These are phyloP conservation scores for Arge pagana DNA, from an alignment of 2,888 invertebrate genomes.

Conservation along the genomic window DNA sequence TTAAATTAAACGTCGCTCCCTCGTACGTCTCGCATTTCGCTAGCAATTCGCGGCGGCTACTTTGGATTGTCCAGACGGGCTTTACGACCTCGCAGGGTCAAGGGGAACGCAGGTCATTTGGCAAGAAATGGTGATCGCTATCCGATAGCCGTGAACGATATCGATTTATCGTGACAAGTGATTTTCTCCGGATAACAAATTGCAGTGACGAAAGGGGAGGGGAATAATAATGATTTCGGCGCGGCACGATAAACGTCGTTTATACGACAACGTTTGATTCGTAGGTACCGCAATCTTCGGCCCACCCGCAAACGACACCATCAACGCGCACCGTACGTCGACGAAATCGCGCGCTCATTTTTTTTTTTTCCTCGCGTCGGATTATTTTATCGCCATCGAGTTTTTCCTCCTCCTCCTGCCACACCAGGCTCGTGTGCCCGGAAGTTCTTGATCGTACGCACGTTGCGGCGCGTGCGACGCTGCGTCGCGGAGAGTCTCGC, in stretches of 20 bases:
- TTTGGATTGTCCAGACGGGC: not conserved
- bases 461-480: too few relatives aligned
- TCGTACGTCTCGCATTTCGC: not conserved
- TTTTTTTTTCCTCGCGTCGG: too few relatives aligned
- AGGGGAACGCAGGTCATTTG: slow-evolving; percentile 7
- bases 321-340: too few relatives aligned
- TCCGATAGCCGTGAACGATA: not conserved
- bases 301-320: too few relatives aligned
- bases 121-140: slow-evolving; percentile 9
- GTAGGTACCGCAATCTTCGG: too few relatives aligned
- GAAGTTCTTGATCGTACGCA: too few relatives aligned
- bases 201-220: not conserved
- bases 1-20: slow-evolving; percentile 6
- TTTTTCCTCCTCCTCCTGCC: too few relatives aligned
- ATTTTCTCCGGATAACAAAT: not conserved
- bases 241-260: too few relatives aligned
- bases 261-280: too few relatives aligned
- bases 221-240: not conserved
- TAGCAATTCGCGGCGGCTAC: not conserved
- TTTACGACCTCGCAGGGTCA: slow-evolving; percentile 1
- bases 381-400: too few relatives aligned
- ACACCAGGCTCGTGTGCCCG: too few relatives aligned
- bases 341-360: too few relatives aligned
- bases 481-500: not conserved
- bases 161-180: not conserved